Evolutionary conservation across 2,797 vertebrate genomes (phyloP).

Genomic region (Pseudocheirus occidentalis): DNA sequence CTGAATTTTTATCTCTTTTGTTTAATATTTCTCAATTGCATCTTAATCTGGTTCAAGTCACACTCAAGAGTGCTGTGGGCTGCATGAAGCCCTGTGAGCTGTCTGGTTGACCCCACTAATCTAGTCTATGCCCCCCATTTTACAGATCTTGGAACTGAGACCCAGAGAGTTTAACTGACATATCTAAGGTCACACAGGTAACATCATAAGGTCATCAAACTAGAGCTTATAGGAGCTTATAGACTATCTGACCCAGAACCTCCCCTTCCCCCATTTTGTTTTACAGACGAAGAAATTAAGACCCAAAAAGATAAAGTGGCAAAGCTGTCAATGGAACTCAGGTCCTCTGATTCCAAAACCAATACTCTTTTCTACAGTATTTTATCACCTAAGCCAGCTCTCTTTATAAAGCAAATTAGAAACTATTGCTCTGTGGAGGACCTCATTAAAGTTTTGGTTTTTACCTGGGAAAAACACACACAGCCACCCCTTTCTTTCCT

Average conservation of each 20-base stretch:
- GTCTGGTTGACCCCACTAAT: neutral
- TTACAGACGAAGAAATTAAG: neutral
- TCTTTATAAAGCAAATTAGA: conserved; percentile 71
- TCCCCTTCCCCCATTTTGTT: neutral
- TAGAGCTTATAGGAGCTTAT: neutral
- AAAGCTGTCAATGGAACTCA: conserved; percentile 34
- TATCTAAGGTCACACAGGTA: neutral
- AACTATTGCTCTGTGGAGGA: conserved; percentile 3
- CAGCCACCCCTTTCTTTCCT: neutral
- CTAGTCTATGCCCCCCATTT: neutral
- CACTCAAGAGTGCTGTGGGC: neutral
- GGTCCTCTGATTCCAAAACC: neutral
- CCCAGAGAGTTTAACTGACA: neutral
- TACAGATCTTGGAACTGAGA: neutral
- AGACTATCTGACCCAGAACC: neutral
- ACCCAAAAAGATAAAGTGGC: conserved; percentile 14
- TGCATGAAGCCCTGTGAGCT: neutral
- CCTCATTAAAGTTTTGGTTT: conserved; percentile 20
- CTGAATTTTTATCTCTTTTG: neutral
- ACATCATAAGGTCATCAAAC: neutral
- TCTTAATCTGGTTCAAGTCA: neutral
- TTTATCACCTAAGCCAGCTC: conserved; percentile 58
- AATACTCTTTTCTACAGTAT: neutral
- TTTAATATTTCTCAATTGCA: neutral
- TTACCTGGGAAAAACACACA: conserved; percentile 13